Base-by-base conservation (phyloP, 2,113 vertebrate genomes). In the Podiceps cristatus region DNA sequence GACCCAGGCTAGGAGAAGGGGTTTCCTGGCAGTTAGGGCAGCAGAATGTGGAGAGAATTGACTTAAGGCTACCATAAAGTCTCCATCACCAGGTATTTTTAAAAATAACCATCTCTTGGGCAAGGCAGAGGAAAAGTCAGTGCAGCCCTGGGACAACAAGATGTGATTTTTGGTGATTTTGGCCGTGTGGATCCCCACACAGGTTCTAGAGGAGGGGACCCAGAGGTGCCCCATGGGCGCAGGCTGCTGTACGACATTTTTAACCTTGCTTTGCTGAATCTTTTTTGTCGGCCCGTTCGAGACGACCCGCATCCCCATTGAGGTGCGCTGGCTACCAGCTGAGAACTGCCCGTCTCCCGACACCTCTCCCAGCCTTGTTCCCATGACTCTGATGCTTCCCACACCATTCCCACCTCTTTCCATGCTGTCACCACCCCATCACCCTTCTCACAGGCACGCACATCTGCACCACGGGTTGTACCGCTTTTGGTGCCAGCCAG, bases 171-270 rank as follows among this genome's bases (percentile, higher is more conserved):
- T 55, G 37, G 45, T 58, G 60, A 58, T 72, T 79, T 66, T 0
- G 1, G 60, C 23, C 47, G 18, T 14, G 28, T 44, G 78, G 45
- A 63, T 95, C 16, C 18, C 64, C 73, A n/a, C 2, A 1, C 9
- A 35, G 55, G 22, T 53, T 84, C 64, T 35, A 40, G 40, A 49
- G 44, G 33, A 20, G 33, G 40, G 31, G 33, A 69, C 16, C 13
- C 58, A 25, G 37, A 50, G 50, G 31, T 3, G 29, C 3, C 1
- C 49, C 3, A 0, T 2, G 15, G 37, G 50, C 31, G 12, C 33
- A 69, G 59, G 50, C 28, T 71, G 63, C 76, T 62, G 45, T 62
- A 10, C n/a, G n/a, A 2, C 25, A 27, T 27, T 80, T 72, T 37
- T 60, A 27, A 33, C 45, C 17, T 93, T 82, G 68, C 55, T 84